phyloP scores from a whole-genome alignment of 2,888 invertebrate species.

The Tenthredo mesomela region DNA sequence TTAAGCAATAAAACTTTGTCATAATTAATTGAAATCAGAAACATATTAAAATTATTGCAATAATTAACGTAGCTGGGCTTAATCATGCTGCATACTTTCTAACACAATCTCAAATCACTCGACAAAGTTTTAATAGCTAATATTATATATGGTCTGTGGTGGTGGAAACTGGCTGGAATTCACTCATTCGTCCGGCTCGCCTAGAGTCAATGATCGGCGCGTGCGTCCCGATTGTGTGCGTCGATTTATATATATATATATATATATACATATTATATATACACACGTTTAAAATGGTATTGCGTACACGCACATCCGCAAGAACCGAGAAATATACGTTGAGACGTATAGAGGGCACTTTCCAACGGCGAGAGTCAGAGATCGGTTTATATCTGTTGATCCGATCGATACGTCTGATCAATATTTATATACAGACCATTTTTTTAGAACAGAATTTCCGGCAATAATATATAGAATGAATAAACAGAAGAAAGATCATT shows the following conservation, averaged over 20 bases:
- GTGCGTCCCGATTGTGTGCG: slow-evolving; percentile 52
- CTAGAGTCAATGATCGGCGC: slow-evolving; percentile 51
- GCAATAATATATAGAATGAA: background rate
- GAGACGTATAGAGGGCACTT: slow-evolving; percentile 63
- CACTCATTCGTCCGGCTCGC: slow-evolving; percentile 43
- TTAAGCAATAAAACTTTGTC: background rate
- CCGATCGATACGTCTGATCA: slow-evolving; percentile 39
- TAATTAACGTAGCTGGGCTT: background rate
- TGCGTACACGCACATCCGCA: slow-evolving; percentile 48
- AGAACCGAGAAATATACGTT: slow-evolving; percentile 63
- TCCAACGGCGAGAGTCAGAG: slow-evolving; percentile 60
- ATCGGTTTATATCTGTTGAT: slow-evolving; percentile 21
- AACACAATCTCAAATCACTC: background rate
- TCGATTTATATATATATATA: slow-evolving; percentile 30
- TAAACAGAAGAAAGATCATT: too few relatives aligned
- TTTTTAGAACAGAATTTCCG: background rate
- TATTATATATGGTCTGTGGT: background rate
- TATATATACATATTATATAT: background rate
- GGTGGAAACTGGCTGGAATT: slow-evolving; percentile 28
- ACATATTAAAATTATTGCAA: background rate
- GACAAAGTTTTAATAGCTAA: slow-evolving; percentile 17
- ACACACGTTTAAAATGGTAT: slow-evolving; percentile 17
- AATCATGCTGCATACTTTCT: background rate
- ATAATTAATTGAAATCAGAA: background rate
- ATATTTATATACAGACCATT: background rate